Base-by-base conservation (phyloP, 2,113 vertebrate species). In the Prunella fulvescens region DNA sequence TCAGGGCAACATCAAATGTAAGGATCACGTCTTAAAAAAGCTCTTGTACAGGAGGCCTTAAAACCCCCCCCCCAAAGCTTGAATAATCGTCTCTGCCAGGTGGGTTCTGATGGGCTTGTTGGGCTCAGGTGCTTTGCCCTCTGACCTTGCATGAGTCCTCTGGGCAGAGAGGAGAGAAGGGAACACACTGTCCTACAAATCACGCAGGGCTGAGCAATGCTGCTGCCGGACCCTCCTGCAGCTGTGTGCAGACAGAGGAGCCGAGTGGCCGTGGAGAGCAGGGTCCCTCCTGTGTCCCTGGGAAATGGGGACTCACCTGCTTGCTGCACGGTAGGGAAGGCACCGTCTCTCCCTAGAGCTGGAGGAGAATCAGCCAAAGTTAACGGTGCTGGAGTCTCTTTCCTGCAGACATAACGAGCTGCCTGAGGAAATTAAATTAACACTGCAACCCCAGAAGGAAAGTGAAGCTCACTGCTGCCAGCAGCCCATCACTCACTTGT, bases 191-290 rank as follows among this genome's bases (percentile, higher is more conserved):
- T 7, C 42, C 23, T 6, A 8, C 16, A 44, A 9, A 37, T 47
- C 18, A 3, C 0, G 6, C 39, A 19, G 53, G 48, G 48, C 76
- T 28, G 54, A 37, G 81, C 23, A 26, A 6, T 14, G 16, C 58
- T 4, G 31, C 28, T 6, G 1, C 6, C 23, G 39, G 39, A 35
- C 18, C 24, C 56, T 88, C 20, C 88, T 60, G 67, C 58, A 15
- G 19, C 35, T n/a, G n/a, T 5, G 1, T 11, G 44, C 53, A 45
- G 40, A 23, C 1, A 17, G 0, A n/a, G 48, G 25, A 48, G 51
- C 19, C 9, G 3, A 39, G 37, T 4, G 17, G 19, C 60, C 0
- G 0, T 1, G 25, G 77, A 13, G 31, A 83, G n/a, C 14, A n/a
- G 25, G 19, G 45, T 72, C 53, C 35, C n/a, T 47, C 33, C 70